phyloP scores from a whole-genome alignment of 2,888 invertebrate genomes.

The Tiliacea aurago region DNA sequence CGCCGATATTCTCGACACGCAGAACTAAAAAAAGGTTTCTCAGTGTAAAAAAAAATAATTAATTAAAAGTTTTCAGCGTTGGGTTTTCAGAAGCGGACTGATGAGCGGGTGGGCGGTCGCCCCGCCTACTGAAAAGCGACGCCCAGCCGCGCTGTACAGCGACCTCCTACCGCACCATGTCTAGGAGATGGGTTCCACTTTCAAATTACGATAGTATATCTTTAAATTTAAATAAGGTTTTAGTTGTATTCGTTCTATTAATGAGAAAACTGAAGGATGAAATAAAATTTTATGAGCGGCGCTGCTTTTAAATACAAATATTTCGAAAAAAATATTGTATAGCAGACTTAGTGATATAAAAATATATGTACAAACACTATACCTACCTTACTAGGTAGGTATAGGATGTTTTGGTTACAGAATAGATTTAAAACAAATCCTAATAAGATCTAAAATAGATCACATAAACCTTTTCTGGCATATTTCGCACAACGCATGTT shows the following conservation, averaged over 20 bases:
- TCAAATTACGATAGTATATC: slow-evolving; percentile 3
- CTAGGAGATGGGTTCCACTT: slow-evolving; percentile 47
- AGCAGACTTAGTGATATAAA: too few species aligned
- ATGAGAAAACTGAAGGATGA: neutral
- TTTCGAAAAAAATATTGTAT: too few species aligned
- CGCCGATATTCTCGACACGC: slow-evolving; percentile 60
- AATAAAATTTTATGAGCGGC: neutral
- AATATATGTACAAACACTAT: too few species aligned
- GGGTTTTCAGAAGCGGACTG: slow-evolving; percentile 68
- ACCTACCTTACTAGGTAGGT: too few species aligned
- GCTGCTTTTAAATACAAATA: too few species aligned
- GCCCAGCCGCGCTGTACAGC: slow-evolving; percentile 86
- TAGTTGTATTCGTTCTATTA: neutral
- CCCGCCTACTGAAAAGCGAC: slow-evolving; percentile 85
- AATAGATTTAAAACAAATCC: too few species aligned
- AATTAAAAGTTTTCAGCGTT: slow-evolving; percentile 61
- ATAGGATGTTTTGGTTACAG: too few species aligned
- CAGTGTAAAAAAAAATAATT: slow-evolving; percentile 52
- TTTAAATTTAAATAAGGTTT: neutral
- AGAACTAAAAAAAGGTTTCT: slow-evolving; percentile 56
- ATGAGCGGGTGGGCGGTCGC: slow-evolving; percentile 80
- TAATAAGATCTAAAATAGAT: too few species aligned
- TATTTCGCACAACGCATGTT: too few species aligned
- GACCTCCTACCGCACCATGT: slow-evolving; percentile 80
- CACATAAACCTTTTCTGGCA: too few species aligned